phyloP scores from a whole-genome alignment of 2,888 invertebrate species.

The Lepidocyrtinus sp. region DNA sequence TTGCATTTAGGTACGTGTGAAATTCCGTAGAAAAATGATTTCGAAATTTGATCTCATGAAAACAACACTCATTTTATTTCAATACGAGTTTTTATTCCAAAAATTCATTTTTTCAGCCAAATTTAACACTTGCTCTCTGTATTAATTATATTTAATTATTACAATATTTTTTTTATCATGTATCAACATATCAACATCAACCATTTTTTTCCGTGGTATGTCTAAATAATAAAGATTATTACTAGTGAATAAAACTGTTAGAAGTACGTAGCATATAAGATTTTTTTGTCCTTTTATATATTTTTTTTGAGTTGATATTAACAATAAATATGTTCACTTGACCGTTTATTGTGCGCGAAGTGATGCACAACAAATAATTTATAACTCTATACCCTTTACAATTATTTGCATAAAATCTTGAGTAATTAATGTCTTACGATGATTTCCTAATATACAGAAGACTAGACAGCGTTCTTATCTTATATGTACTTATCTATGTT shows the following conservation, averaged over 20 bases:
- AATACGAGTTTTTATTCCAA: slow-evolving; percentile 60
- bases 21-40: no score
- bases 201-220: slow-evolving; percentile 24
- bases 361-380: slow-evolving; percentile 1
- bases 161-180: slow-evolving; percentile 33
- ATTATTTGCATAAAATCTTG: slow-evolving; percentile 9
- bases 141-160: slow-evolving; percentile 26
- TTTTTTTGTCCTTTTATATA: not conserved
- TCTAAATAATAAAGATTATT: not conserved
- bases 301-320: slow-evolving; percentile 43
- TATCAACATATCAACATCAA: slow-evolving; percentile 59
- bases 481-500: not conserved
- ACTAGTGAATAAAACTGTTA: no score
- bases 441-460: slow-evolving; percentile 44
- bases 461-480: slow-evolving; percentile 50
- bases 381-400: slow-evolving; percentile 43
- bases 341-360: slow-evolving; percentile 8
- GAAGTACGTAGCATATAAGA: not conserved
- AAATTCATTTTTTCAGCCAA: slow-evolving; percentile 57
- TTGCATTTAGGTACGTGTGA: no score
- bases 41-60: no score
- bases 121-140: slow-evolving; percentile 57
- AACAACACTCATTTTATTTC: slow-evolving; percentile 26
- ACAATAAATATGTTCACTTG: slow-evolving; percentile 60
- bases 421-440: slow-evolving; percentile 30